A percentile compares a stretch with the other conserved stretches of the same genome.
Conservation (phyloP, 2,797 vertebrate species). For the Leptatherina wallacei region DNA sequence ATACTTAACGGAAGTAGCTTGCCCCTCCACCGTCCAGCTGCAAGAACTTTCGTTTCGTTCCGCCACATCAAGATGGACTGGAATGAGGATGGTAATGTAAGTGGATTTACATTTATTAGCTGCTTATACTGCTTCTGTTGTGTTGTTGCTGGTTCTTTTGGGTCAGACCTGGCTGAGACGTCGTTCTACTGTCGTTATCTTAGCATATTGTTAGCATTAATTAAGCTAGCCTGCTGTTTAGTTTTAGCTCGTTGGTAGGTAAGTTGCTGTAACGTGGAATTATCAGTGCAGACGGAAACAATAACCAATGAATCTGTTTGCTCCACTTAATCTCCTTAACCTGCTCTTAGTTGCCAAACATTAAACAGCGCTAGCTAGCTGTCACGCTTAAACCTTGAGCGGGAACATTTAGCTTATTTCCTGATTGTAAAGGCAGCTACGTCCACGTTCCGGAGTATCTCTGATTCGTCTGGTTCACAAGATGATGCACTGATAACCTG, state of each 20-base stretch:
- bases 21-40: not conserved
- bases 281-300: slow-evolving; percentile 17
- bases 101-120: not conserved
- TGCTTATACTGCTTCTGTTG: not conserved
- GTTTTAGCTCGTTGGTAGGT: slow-evolving; percentile 1
- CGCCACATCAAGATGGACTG: slow-evolving; percentile 73
- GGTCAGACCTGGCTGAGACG: accelerated
- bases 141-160: accelerated
- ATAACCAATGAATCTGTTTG: not conserved
- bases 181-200: not conserved
- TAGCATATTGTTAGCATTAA: slow-evolving; percentile 12
- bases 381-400: no score
- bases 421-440: not conserved
- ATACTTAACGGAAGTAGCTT: not conserved
- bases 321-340: slow-evolving; percentile 2
- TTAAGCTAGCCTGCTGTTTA: slow-evolving; percentile 24
- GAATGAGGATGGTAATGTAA: slow-evolving; percentile 56
- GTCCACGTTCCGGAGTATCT: slow-evolving; percentile 9
- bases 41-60: slow-evolving; percentile 54
- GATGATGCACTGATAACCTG: slow-evolving; percentile 5
- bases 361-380: not conserved
- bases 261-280: slow-evolving; percentile 29
- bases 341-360: slow-evolving; percentile 4
- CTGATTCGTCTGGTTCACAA: slow-evolving; percentile 6
- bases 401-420: not conserved